These are phyloP conservation scores for Cossypha heuglini DNA, from an alignment of 2,797 vertebrate species.

Conservation along the genomic window DNA sequence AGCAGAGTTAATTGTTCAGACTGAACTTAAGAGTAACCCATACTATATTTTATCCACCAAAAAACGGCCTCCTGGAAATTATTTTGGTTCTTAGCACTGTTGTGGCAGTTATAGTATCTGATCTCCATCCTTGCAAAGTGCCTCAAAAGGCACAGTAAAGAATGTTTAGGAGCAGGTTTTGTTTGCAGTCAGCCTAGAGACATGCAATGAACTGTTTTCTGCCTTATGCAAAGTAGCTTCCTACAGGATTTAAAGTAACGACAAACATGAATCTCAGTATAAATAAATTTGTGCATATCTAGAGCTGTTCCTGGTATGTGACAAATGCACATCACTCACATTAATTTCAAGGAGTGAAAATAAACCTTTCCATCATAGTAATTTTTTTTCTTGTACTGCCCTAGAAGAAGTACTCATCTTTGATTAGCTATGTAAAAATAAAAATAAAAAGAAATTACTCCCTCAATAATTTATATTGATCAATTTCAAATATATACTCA, in stretches of 20 bases:
- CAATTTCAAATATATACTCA: neutral
- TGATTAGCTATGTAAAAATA: neutral
- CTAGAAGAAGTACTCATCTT: neutral
- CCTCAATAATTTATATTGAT: neutral
- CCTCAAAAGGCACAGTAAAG: neutral
- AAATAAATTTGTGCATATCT: neutral
- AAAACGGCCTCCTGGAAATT: neutral
- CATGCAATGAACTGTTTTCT: neutral
- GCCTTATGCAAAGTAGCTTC: neutral
- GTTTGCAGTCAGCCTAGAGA: neutral
- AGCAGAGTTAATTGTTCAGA: neutral
- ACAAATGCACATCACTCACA: neutral
- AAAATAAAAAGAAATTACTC: neutral
- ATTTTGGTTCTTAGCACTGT: neutral
- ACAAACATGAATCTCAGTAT: neutral
- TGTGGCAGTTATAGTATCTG: neutral
- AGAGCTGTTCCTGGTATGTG: neutral
- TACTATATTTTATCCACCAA: neutral
- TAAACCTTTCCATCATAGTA: neutral
- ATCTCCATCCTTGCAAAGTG: neutral
- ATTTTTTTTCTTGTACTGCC: neutral
- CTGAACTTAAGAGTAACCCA: neutral
- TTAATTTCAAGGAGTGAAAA: neutral
- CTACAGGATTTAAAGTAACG: neutral
- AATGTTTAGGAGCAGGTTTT: neutral